Evolutionary conservation across 2,113 vertebrate species (phyloP).

Genomic region (Silurus glanis): DNA sequence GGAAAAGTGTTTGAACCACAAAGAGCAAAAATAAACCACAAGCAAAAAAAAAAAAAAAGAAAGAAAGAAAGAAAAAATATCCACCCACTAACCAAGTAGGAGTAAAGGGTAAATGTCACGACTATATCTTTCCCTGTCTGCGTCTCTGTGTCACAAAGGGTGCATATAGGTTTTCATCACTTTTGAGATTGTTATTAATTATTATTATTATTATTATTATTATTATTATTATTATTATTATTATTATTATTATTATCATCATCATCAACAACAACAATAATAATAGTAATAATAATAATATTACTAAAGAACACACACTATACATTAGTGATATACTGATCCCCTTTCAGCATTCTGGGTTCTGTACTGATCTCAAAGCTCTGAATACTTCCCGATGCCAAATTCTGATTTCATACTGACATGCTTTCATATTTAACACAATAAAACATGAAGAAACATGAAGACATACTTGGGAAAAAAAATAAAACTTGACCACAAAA

Average conservation of each 20-base stretch:
- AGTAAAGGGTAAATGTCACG: constrained; percentile 9
- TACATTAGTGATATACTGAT: background rate
- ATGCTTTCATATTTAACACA: too few species aligned
- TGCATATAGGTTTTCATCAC: background rate
- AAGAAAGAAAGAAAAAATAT: background rate
- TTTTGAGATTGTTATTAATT: background rate
- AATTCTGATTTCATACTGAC: background rate
- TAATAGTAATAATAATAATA: background rate
- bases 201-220: background rate
- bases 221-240: background rate
- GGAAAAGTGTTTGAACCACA: constrained; percentile 12
- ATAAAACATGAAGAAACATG: too few species aligned
- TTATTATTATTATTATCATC: background rate
- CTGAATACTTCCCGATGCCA: background rate
- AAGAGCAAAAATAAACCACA: constrained; percentile 5
- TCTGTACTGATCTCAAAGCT: background rate
- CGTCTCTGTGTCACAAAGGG: background rate
- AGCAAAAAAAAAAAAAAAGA: background rate
- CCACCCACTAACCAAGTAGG: background rate
- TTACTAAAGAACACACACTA: background rate
- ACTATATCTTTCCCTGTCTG: background rate
- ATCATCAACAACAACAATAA: too few species aligned
- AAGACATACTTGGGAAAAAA: background rate
- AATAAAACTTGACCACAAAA: background rate
- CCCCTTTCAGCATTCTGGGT: background rate